Conservation (phyloP, 2,888 invertebrate genomes). For the Camponotus fellah region DNA sequence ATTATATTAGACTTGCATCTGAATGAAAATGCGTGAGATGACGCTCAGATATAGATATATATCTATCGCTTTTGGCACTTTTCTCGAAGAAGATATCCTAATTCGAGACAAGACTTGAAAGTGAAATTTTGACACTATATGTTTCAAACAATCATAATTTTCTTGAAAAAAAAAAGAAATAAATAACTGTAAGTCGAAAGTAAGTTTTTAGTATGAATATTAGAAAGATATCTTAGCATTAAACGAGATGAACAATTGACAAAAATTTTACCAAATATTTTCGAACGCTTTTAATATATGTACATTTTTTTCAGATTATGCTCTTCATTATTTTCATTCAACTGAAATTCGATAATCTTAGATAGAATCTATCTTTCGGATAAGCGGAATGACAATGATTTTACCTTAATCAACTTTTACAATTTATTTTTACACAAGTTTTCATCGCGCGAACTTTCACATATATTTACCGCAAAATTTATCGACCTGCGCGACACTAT, state of each 20-base stretch:
- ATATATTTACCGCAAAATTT: neutral
- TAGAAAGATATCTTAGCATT: neutral
- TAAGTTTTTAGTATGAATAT: neutral
- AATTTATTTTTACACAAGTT: constrained; percentile 33
- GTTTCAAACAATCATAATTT: neutral
- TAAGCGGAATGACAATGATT: neutral
- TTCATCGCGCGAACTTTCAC: constrained; percentile 5
- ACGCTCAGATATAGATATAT: neutral
- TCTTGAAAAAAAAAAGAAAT: neutral
- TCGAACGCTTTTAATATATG: neutral
- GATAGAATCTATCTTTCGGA: neutral
- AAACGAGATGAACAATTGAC: neutral
- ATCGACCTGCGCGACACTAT: constrained; percentile 18
- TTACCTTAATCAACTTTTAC: neutral
- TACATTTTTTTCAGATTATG: neutral
- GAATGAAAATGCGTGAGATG: neutral
- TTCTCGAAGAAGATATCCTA: neutral
- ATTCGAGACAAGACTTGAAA: neutral
- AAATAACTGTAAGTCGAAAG: neutral
- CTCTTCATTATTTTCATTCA: neutral
- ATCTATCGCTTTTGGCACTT: neutral
- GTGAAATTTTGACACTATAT: neutral
- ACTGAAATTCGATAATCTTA: neutral
- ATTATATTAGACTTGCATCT: constrained; percentile 17
- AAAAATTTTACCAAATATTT: neutral